Percentiles rank a stretch among this genome's conserved stretches.
Evolutionary conservation across 2,113 vertebrate genomes (phyloP).

Genomic region (Syngnathoides biaculeatus): DNA sequence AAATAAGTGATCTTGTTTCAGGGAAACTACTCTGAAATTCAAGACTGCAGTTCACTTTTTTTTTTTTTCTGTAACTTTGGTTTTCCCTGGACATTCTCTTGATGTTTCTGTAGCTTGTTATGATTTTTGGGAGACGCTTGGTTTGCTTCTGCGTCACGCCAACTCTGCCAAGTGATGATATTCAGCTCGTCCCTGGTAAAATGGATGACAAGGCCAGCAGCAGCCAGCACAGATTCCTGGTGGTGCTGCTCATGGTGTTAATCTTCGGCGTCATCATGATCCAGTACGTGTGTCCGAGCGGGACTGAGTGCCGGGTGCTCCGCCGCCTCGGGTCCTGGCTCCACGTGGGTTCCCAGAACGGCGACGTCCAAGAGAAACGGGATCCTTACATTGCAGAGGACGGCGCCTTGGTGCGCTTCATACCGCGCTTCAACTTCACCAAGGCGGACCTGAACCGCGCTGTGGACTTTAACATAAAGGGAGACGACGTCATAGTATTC

Average conservation of each 20-base stretch:
- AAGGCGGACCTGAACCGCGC: constrained; percentile 78
- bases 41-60: not conserved
- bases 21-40: not conserved
- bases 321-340: constrained; percentile 72
- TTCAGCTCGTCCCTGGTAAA: constrained; percentile 65
- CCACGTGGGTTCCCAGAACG: constrained; percentile 23
- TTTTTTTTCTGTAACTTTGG: not conserved
- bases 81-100: not conserved
- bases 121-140: not conserved
- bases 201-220: constrained; percentile 92
- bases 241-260: constrained; percentile 84
- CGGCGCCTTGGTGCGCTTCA: constrained; percentile 82
- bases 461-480: constrained; percentile 88
- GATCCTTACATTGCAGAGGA: constrained; percentile 91
- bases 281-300: constrained; percentile 91
- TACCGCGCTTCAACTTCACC: constrained; percentile 89
- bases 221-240: constrained; percentile 77
- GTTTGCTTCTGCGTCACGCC: not conserved
- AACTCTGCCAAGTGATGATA: constrained; percentile 66
- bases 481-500: constrained; percentile 86
- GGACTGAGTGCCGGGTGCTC: constrained; percentile 85
- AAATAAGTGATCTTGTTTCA: not conserved
- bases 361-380: constrained; percentile 40
- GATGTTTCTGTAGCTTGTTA: not conserved
- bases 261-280: constrained; percentile 88